Conservation (phyloP, 1,140 invertebrate species). For the Bactericera cockerelli region DNA sequence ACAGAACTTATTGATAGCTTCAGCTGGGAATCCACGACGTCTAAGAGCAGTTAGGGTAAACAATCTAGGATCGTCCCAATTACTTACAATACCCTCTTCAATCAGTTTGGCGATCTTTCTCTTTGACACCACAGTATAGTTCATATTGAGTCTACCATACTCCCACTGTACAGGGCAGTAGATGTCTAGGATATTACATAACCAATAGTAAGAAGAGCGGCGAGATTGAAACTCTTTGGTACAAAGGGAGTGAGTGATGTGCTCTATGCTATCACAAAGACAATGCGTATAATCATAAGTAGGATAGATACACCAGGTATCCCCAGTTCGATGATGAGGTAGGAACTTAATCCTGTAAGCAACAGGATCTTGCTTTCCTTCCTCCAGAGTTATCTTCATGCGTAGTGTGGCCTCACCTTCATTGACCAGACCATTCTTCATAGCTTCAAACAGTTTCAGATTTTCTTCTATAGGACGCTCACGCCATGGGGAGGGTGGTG, state of each 20-base stretch:
- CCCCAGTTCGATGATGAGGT: constrained; percentile 79
- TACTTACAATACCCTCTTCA: constrained; percentile 67
- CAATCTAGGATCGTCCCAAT: constrained; percentile 95
- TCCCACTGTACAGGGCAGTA: constrained; percentile 99
- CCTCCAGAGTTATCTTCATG: constrained; percentile 92
- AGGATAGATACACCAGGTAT: constrained; percentile 98
- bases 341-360: constrained; percentile 94
- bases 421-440: constrained; percentile 93
- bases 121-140: constrained; percentile 96
- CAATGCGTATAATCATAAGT: constrained; percentile 99
- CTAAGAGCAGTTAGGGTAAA: constrained; percentile 89
- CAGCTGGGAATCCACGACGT: constrained; percentile 80
- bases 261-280: constrained; percentile 94
- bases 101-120: constrained; percentile 95
- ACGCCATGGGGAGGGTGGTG: constrained; percentile 85
- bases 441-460: constrained; percentile 87
- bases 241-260: constrained; percentile 97
- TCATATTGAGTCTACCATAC: constrained; percentile 89
- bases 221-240: constrained; percentile 97
- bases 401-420: constrained; percentile 92
- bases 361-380: constrained; percentile 97
- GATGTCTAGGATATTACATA: constrained; percentile 89
- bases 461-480: constrained; percentile 80
- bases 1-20: constrained; percentile 93
- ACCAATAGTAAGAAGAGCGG: constrained; percentile 97